Conservation (phyloP, 2,888 invertebrate genomes). For the Odontomyia ornata region DNA sequence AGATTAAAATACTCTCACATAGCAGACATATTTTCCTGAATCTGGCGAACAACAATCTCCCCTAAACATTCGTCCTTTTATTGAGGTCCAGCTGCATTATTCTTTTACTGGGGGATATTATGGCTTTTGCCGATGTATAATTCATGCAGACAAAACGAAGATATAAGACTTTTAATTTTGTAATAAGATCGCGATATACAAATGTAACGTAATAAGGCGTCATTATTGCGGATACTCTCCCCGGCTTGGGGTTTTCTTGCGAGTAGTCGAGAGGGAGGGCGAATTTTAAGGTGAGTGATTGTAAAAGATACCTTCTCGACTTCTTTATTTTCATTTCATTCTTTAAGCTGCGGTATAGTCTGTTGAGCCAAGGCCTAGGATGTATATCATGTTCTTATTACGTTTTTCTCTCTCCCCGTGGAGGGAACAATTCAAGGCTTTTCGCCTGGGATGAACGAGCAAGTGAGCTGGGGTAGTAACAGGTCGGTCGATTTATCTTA, state of each 20-base stretch:
- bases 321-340: conserved; percentile 31
- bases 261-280: neutral
- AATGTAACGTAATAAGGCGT: conserved; percentile 51
- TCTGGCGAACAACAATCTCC: neutral
- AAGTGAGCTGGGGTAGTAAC: conserved; percentile 15
- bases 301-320: conserved; percentile 24
- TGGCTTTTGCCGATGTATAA: conserved; percentile 45
- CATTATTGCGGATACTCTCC: conserved; percentile 46
- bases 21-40: no score
- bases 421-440: conserved; percentile 13
- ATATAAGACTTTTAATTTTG: conserved; percentile 51
- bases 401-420: neutral
- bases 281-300: neutral
- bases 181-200: conserved; percentile 51
- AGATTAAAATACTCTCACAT: no score
- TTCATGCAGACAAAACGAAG: conserved; percentile 50
- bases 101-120: conserved; percentile 10
- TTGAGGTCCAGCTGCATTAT: conserved; percentile 26
- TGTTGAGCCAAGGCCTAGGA: neutral
- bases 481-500: conserved; percentile 36
- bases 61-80: neutral
- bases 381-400: conserved; percentile 2
- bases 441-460: conserved; percentile 20
- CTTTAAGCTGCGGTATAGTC: neutral
- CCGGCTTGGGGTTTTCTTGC: neutral